phyloP scores from a whole-genome alignment of 2,888 invertebrate species.

The Tetrapedia diversipes region DNA sequence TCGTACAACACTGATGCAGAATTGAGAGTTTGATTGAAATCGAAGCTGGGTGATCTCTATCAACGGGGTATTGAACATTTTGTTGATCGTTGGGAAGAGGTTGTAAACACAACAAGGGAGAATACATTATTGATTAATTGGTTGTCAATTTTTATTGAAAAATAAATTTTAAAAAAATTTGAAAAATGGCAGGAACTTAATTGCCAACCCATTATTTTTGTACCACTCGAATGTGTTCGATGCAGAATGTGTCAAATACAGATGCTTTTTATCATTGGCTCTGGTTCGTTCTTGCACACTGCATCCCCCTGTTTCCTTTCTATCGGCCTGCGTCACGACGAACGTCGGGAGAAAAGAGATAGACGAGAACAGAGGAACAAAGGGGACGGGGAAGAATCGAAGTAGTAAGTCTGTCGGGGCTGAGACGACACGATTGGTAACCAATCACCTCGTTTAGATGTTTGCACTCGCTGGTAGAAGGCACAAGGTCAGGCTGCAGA shows the following conservation, averaged over 20 bases:
- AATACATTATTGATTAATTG: no score
- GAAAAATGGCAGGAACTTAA: no score
- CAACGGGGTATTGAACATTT: no score
- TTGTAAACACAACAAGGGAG: no score
- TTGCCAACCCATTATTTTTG: no score
- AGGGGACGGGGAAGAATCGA: constrained; percentile 28
- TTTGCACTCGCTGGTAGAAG: constrained; percentile 79
- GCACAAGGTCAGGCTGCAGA: constrained; percentile 71
- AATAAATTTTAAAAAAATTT: no score
- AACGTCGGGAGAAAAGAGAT: neutral
- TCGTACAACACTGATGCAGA: no score
- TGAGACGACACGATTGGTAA: constrained; percentile 45
- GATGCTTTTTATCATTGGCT: constrained; percentile 65
- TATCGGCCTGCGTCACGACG: constrained; percentile 18
- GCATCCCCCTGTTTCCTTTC: constrained; percentile 49
- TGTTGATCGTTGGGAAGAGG: no score
- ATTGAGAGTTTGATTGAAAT: no score
- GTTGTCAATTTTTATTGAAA: no score
- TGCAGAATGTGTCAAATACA: constrained; percentile 63
- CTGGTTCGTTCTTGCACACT: constrained; percentile 62
- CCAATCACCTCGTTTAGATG: constrained; percentile 62
- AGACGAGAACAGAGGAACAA: neutral
- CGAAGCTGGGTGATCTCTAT: no score
- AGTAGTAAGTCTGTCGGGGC: constrained; percentile 64
- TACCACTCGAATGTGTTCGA: constrained; percentile 58